Evolutionary conservation across 2,888 invertebrate genomes (phyloP).

Genomic region (Noctua janthina): DNA sequence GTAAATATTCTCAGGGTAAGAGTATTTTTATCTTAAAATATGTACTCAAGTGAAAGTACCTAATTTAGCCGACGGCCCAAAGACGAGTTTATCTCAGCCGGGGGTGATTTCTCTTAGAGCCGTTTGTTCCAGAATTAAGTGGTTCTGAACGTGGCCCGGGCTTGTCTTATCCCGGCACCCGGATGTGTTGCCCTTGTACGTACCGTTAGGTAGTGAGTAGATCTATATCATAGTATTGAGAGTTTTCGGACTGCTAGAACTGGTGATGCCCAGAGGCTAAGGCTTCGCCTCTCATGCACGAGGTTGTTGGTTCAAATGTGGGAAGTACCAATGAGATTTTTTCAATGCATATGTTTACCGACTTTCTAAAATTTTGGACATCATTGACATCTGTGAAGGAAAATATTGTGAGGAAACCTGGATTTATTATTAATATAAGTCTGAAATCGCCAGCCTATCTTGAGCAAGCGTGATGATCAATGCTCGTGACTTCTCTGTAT

Average conservation of each 20-base stretch:
- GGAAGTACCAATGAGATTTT: not conserved
- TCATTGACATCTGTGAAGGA: not conserved
- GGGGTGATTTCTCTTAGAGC: conserved; percentile 64
- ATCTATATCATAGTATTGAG: conserved; percentile 22
- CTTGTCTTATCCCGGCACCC: conserved; percentile 22
- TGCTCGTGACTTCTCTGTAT: not conserved
- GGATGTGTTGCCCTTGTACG: conserved; percentile 36
- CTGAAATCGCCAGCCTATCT: not conserved
- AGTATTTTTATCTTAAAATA: conserved; percentile 49
- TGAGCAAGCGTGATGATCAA: not conserved
- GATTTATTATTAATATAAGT: not conserved
- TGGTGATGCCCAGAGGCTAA: not conserved
- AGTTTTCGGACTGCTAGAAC: not conserved
- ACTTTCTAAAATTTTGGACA: not conserved
- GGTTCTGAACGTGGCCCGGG: conserved; percentile 55
- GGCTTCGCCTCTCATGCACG: not conserved
- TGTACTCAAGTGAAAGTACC: conserved; percentile 49
- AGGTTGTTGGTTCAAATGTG: not conserved
- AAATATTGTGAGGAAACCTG: not conserved
- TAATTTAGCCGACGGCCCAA: conserved; percentile 64
- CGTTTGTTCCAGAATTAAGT: conserved; percentile 65
- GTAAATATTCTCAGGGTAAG: conserved; percentile 10
- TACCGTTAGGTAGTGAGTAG: not conserved
- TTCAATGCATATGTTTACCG: not conserved
- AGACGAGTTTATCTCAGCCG: conserved; percentile 66